Evolutionary conservation across 2,797 vertebrate genomes (phyloP), one percentile per base, ranked within the genome.

Genomic region (Halcyon leucocephala): DNA sequence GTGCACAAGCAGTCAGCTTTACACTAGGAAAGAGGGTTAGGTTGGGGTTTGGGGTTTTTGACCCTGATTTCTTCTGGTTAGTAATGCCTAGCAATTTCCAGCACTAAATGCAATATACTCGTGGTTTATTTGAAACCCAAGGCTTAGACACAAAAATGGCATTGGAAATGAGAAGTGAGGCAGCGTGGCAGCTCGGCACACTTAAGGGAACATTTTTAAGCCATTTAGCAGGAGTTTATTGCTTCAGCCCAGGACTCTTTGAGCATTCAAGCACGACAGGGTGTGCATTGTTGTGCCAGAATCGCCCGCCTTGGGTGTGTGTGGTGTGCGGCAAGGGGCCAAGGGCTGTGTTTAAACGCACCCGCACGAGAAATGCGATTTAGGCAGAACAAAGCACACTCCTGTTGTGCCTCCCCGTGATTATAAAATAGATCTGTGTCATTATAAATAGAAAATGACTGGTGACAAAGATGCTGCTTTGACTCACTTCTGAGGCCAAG

Each of bases 391-490:
- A 96, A 97, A 95, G 92, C 83, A 18, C 79, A 9, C 76, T 92
- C 92, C 90, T 96, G 92, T 97, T 94, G 95, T 92, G 92, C 91
- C 82, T 93, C 91, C 60, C 93, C 19, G 5, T 81, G 91, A 90
- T 93, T 96, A 88, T 72, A 96, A 96, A 97, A 88, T 76, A 80
- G 91, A 93, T 86, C 80, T 90, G 78, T 96, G 91, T 93, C 62
- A 24, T 95, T 96, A 95, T 91, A 97, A 97, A 97, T 93, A 89
- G 93, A 95, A 96, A 94, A 97, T 39, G 79, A 95, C 91, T 92
- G 91, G 76, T 91, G 95, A 95, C 94, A 95, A 95, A 95, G 94
- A 89, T 86, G 90, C 78, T 66, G 90, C 88, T 95, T 95, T 79
- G 95, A 79, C 86, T 96, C 83, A 21, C 77, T 92, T 57, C 81